Evolutionary conservation across 1,140 invertebrate species (phyloP), one percentile per base, ranked within the genome.

Genomic region (Anoplophora glabripennis): DNA sequence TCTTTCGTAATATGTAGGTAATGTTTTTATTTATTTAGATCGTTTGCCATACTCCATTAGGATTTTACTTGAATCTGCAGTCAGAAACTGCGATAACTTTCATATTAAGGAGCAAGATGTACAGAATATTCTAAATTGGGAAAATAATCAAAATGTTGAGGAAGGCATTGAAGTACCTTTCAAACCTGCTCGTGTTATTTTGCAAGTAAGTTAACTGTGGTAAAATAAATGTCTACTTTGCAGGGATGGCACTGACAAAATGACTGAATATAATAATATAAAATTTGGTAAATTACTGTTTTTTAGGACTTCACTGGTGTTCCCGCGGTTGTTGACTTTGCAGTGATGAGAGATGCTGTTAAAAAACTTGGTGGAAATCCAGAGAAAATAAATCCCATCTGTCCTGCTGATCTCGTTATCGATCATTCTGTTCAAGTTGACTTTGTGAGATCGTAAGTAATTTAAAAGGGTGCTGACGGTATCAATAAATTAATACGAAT

Each of bases 381-480:
- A 3, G 81, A 94, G 59, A 91, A 90, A 77, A 98, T 99, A 62
- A 99, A 99, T 79, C 97, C 97, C 1, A 86, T 96, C 42, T 99
- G 96, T 75, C 96, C 96, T 5, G 93, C 94, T 2, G 97, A 99
- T 80, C 80, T 99, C 53, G 95, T 99, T 36, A 98, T 99, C 64
- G 97, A 99, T 81, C 96, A 99, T 77, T 98, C 95, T 0, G 89
- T 99, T 44, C 95, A 98, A 81, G 96, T 96, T 17, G 96, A 99
- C 79, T 95, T 94, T 73, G 86, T 85, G 7, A 82, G 93, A 77
- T 87, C 85, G 93, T 96, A 80, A 82, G 82, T 81, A 49, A 7
- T 55, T 40, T 57, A 9, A 40, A 40, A 14, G 4, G 9, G 4
- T 40, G 1, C 4, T 7, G 4, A 40, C 9, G 8, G 11, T 40